Conservation (phyloP, 1,140 invertebrate species). For the Drosophila lacteicornis region DNA sequence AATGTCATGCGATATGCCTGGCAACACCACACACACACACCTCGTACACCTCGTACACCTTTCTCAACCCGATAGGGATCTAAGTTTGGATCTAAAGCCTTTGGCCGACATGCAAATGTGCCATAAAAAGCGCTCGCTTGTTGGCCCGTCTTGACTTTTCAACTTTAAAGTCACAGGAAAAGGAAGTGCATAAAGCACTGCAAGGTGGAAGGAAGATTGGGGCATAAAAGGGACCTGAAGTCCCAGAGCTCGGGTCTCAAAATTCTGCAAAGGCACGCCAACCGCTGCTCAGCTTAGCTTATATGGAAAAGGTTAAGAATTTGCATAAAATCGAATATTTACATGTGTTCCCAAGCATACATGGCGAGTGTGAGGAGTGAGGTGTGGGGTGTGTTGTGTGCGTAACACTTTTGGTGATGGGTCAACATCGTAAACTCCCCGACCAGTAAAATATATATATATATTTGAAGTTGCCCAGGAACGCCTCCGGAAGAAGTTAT, state of each 20-base stretch:
- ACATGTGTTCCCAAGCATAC: constrained; percentile 38
- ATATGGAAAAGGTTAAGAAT: constrained; percentile 73
- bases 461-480: constrained; percentile 1
- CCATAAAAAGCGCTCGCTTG: constrained; percentile 44
- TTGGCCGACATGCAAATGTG: constrained; percentile 65
- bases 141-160: constrained; percentile 67
- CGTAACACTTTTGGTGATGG: constrained; percentile 49
- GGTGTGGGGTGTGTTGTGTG: constrained; percentile 20
- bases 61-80: constrained; percentile 56
- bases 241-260: constrained; percentile 9
- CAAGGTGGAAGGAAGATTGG: background rate
- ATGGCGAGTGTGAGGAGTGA: constrained; percentile 7
- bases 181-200: constrained; percentile 47
- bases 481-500: background rate
- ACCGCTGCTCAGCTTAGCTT: constrained; percentile 36
- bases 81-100: constrained; percentile 62
- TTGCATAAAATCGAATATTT: constrained; percentile 80
- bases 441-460: constrained; percentile 20
- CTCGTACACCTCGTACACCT: constrained; percentile 9
- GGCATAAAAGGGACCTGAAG: constrained; percentile 11
- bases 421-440: constrained; percentile 55
- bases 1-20: constrained; percentile 54
- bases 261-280: constrained; percentile 68
- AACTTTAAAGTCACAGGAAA: constrained; percentile 72
- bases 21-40: constrained; percentile 6